Base-by-base conservation (phyloP, 2,113 vertebrate genomes). In the Kryptolebias marmoratus region DNA sequence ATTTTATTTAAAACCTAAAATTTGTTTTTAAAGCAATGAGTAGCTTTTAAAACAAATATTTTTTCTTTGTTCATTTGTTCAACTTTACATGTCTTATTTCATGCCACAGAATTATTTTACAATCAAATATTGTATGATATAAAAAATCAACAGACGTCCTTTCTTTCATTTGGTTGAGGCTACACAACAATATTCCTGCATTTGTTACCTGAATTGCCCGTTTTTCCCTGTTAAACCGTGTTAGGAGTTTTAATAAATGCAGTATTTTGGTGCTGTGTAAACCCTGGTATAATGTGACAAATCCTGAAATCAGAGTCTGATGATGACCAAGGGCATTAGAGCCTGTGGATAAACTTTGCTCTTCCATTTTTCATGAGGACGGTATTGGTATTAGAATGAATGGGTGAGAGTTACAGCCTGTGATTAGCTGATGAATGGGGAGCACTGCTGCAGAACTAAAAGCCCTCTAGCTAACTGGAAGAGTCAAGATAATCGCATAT, bases 341-440 rank as follows among this genome's bases (percentile, higher is more conserved):
- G 59, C 30, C 27, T 45, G 68, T 30, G 50, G 50, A 64, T 55
- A 66, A 79, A 74, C 74, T 66, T 5, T 0, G 64, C 75, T 50
- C 45, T 66, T 64, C 39, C 45, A 42, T 76, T 68, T 70, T 76
- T 68, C 67, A 71, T n/a, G 27, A 78, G 61, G 67, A 30, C 52
- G 27, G 68, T 49, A 66, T 59, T 76, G 74, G 71, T 82, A 79
- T 79, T 75, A 49, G 42, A 75, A 68, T 36, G 68, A 84, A 22
- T 50, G 47, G 64, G 66, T 49, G 68, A 73, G 79, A 84, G 82
- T 87, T 79, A 70, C 70, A 79, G 71, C 68, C 75, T 57, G 80
- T 85, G 85, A 87, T 90, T 86, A 88, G 80, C 80, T 89, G 89
- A 90, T 89, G 87, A 90, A 87, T 83, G 80, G 56, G 68, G 67